Evolutionary conservation across 2,797 vertebrate genomes (phyloP).

Genomic region (Clamator glandarius): DNA sequence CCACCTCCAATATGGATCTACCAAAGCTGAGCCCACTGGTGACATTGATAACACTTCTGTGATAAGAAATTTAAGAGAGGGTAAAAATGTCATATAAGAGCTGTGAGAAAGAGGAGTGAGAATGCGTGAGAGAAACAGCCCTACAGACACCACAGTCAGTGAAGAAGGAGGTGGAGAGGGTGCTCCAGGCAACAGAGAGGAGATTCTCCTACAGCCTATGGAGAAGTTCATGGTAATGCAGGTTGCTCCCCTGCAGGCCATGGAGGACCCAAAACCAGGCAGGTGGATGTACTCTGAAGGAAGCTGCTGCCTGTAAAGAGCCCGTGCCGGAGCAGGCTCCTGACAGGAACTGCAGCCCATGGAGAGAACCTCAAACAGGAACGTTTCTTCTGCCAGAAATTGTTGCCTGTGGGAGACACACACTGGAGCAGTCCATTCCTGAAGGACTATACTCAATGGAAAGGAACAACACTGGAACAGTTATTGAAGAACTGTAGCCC

Average conservation of each 20-base stretch:
- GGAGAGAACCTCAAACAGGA: neutral
- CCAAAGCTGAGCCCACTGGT: neutral
- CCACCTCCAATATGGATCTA: neutral
- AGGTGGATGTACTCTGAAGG: too few species aligned
- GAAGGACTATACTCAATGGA: neutral
- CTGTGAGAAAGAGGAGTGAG: neutral
- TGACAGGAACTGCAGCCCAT: neutral
- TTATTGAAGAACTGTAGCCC: neutral
- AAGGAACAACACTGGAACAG: neutral
- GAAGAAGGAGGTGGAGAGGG: neutral
- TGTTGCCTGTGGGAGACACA: accelerated
- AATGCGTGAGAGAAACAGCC: neutral
- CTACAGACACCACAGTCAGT: neutral
- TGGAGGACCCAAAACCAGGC: too few species aligned
- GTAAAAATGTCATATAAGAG: neutral
- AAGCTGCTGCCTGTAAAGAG: neutral
- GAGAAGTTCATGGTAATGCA: neutral
- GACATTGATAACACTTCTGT: accelerated
- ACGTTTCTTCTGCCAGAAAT: neutral
- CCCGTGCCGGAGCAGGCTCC: accelerated
- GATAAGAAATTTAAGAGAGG: neutral
- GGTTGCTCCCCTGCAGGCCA: neutral
- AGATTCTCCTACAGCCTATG: neutral
- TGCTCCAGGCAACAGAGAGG: accelerated
- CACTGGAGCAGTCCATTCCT: neutral